Percentiles rank a stretch among this genome's conserved stretches.
phyloP scores from a whole-genome alignment of 2,797 vertebrate genomes.

The Peromyscus attwateri region DNA sequence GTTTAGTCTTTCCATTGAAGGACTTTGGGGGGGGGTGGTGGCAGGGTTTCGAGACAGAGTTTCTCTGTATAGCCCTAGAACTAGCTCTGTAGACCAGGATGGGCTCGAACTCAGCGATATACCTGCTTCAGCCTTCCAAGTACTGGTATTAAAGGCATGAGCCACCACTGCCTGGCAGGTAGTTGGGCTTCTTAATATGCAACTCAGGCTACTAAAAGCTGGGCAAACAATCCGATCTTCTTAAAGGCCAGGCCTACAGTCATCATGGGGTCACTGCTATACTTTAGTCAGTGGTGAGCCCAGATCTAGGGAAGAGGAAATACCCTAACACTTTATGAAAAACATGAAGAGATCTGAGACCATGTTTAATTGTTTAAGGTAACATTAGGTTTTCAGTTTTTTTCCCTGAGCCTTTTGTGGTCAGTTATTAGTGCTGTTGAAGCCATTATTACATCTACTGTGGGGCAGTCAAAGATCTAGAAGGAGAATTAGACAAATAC shows the following conservation, averaged over 20 bases:
- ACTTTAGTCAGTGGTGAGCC: neutral
- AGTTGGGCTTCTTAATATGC: neutral
- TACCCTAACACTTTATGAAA: neutral
- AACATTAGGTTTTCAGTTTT: neutral
- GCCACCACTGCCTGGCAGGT: neutral
- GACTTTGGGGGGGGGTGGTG: neutral
- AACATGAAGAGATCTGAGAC: neutral
- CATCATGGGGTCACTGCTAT: neutral
- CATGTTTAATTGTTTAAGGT: neutral
- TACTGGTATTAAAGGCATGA: neutral
- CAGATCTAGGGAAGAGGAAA: neutral
- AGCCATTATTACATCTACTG: neutral
- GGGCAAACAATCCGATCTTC: neutral
- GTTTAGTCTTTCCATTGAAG: neutral
- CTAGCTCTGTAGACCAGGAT: neutral
- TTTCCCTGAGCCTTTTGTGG: slow-evolving; percentile 28
- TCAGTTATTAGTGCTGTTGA: neutral
- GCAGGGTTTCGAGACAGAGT: neutral
- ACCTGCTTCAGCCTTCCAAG: neutral
- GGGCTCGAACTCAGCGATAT: neutral
- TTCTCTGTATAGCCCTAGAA: neutral
- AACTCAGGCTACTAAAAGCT: slow-evolving; percentile 9
- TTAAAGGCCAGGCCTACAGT: neutral
- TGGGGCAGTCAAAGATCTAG: neutral
- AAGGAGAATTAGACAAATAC: slow-evolving; percentile 32